Conservation (phyloP, 2,113 vertebrate genomes). For the Macrotis lagotis region DNA sequence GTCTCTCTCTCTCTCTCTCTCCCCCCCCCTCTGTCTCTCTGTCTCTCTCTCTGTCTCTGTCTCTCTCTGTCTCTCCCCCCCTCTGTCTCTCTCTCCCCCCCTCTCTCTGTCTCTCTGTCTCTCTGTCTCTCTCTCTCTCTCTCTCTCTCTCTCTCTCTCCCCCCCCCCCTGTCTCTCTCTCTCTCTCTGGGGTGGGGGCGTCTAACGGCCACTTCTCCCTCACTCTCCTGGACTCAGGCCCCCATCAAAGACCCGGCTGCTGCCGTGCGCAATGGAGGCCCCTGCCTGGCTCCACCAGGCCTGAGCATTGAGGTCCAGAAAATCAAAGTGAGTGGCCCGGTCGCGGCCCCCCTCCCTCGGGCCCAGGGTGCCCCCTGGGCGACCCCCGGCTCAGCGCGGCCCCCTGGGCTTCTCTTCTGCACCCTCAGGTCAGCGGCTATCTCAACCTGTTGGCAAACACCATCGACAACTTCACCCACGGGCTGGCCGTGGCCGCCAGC, state of each 20-base stretch:
- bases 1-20: too few relatives aligned
- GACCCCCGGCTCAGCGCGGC: background rate
- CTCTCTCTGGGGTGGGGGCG: constrained; percentile 27
- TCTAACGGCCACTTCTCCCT: constrained; percentile 69
- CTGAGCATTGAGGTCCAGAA: constrained; percentile 65
- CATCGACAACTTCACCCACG: constrained; percentile 99
- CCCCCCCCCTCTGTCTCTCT: too few relatives aligned
- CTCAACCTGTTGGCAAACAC: constrained; percentile 98
- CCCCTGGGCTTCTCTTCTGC: background rate
- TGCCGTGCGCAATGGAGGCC: constrained; percentile 70
- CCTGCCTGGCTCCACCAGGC: constrained; percentile 65
- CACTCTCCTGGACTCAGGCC: constrained; percentile 68
- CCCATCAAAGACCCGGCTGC: constrained; percentile 69
- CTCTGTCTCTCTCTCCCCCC: too few relatives aligned
- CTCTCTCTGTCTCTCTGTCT: constrained; percentile 53
- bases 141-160: too few relatives aligned
- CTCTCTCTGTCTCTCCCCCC: too few relatives aligned
- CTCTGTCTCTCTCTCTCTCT: constrained; percentile 42
- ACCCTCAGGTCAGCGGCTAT: constrained; percentile 93
- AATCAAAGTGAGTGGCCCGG: constrained; percentile 74
- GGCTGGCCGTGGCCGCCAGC: constrained; percentile 95
- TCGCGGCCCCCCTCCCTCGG: constrained; percentile 41
- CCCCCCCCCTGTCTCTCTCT: too few relatives aligned
- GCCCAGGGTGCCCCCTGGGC: background rate
- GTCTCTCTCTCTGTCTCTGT: constrained; percentile 51